Percentiles rank a stretch among this genome's conserved stretches.
Evolutionary conservation across 2,888 invertebrate species (phyloP).

Genomic region (Chrysodeixis includens): DNA sequence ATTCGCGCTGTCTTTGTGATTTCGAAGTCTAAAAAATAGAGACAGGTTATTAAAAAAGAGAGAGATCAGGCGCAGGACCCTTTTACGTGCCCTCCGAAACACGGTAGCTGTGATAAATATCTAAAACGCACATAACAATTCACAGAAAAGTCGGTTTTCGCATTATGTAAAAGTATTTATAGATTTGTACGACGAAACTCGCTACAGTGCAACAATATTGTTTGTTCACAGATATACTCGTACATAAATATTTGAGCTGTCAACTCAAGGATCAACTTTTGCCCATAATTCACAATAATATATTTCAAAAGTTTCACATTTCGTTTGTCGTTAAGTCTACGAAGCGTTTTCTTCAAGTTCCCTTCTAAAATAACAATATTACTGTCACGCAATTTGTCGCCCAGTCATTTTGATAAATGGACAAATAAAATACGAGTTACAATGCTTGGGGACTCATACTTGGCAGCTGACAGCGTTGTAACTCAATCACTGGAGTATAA

Average conservation of each 20-base stretch:
- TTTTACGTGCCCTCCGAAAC: too few relatives aligned
- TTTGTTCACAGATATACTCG: constrained; percentile 50
- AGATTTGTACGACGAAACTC: background rate
- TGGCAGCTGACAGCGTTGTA: constrained; percentile 43
- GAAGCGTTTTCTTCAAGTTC: constrained; percentile 56
- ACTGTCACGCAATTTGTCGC: constrained; percentile 63
- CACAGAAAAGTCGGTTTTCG: too few relatives aligned
- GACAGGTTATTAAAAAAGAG: too few relatives aligned
- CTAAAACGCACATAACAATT: too few relatives aligned
- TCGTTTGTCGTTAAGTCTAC: constrained; percentile 65
- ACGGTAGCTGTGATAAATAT: too few relatives aligned
- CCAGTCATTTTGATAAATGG: constrained; percentile 60
- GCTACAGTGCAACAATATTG: constrained; percentile 9
- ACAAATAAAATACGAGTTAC: constrained; percentile 52
- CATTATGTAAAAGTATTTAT: too few relatives aligned
- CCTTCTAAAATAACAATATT: constrained; percentile 67
- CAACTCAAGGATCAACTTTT: constrained; percentile 66
- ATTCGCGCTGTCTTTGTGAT: too few relatives aligned
- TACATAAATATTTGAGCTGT: constrained; percentile 66
- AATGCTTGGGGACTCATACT: constrained; percentile 47
- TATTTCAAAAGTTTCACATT: constrained; percentile 72
- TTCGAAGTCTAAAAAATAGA: too few relatives aligned
- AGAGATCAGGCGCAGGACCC: too few relatives aligned
- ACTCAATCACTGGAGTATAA: constrained; percentile 51
- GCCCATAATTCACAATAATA: constrained; percentile 71